Base-by-base conservation (phyloP, 2,888 invertebrate species). In the Apotomis capreana region DNA sequence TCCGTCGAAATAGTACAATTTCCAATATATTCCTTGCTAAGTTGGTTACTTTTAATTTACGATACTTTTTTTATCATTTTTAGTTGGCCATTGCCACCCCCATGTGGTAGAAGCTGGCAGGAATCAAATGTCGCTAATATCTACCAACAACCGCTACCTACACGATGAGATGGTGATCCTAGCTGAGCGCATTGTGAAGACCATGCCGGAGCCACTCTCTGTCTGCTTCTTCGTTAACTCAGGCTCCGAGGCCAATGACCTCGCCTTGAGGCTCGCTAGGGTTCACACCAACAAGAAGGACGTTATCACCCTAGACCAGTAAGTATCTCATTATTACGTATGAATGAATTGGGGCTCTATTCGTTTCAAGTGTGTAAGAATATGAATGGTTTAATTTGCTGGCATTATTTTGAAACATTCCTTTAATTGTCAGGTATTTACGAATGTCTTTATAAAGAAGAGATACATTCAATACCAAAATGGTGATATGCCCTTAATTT, bases 51-150 rank as follows among this genome's bases (percentile, higher is more conserved):
- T 26, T 26, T 13, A 13, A 59, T 13, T 6, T 4, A 1, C 36
- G 26, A 61, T 51, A 51, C 15, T 62, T 8, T 36, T 3, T 2
- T 5, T 71, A 65, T 68, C 62, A 51, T 46, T 12, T 57, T 54
- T 92, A 99, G 99, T 99, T 83, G 99, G 99, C 0, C 99, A 99
- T 90, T 99, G 99, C 83, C 98, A 99, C 88, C 98, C 98, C 0
- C 95, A 96, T 77, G 99, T 99, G 26, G 98, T 98, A 1, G 95
- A 96, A 83, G 98, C 98, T 0, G 98, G 97, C 2, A 95, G 95
- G 74, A 95, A 97, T 70, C 99, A 99, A 94, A 98, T 99, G 97
- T 95, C 96, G 13, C 90, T 96, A 3, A 95, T 99, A 80, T 98
- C 97, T 80, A 99, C 99, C 60, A 99, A 99, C 94, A 97, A 97